Conservation (phyloP, 2,888 invertebrate species). For the Metacarcinus magister region DNA sequence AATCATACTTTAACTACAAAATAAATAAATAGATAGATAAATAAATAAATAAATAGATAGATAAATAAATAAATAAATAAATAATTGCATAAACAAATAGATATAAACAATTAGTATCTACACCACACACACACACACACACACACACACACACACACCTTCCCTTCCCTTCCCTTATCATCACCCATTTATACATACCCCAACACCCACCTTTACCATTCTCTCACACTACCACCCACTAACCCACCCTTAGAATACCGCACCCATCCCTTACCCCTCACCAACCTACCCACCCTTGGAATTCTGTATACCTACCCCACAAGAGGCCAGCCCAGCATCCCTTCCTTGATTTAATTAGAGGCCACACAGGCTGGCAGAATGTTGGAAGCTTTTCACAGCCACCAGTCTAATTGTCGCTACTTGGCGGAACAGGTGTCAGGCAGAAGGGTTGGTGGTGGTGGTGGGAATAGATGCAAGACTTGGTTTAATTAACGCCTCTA, state of each 20-base stretch:
- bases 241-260: background rate
- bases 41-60: too few species aligned
- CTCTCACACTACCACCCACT: background rate
- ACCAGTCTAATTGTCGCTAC: conserved; percentile 31
- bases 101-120: too few species aligned
- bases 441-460: too few species aligned
- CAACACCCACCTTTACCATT: background rate
- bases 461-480: too few species aligned
- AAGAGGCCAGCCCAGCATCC: background rate
- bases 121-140: too few species aligned
- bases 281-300: background rate
- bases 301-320: background rate
- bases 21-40: too few species aligned
- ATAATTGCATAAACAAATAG: too few species aligned
- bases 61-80: too few species aligned
- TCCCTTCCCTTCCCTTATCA: too few species aligned
- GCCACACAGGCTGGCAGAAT: background rate
- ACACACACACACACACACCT: too few species aligned
- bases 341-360: conserved; percentile 9
- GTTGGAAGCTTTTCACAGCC: background rate
- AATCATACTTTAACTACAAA: too few species aligned
- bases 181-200: background rate
- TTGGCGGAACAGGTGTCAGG: background rate
- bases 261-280: background rate
- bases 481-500: background rate